These are phyloP conservation scores for Ectropis grisescens DNA, from an alignment of 1,140 invertebrate species.

Conservation along the genomic window DNA sequence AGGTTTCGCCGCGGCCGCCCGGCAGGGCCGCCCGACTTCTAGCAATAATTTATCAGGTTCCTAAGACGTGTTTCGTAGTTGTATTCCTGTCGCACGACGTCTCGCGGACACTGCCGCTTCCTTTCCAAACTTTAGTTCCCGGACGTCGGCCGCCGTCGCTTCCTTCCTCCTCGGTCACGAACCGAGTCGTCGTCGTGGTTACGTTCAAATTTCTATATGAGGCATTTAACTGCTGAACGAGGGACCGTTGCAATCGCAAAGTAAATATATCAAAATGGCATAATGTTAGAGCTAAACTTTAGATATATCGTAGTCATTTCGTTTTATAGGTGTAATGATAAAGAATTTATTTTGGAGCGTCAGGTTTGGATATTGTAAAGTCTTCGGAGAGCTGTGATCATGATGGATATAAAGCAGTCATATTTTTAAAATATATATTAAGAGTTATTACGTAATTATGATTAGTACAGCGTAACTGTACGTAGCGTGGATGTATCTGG, in stretches of 20 bases:
- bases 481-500: too few relatives aligned
- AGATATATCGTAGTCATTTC: conserved; percentile 68
- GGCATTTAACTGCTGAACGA: conserved; percentile 65
- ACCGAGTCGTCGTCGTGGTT: conserved; percentile 50
- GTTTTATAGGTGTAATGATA: conserved; percentile 63
- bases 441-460: conserved; percentile 58
- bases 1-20: conserved; percentile 63
- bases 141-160: conserved; percentile 47
- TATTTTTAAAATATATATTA: conserved; percentile 66
- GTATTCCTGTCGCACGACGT: conserved; percentile 66
- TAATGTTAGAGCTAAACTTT: conserved; percentile 65
- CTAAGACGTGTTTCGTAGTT: conserved; percentile 68
- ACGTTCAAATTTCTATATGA: conserved; percentile 59
- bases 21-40: conserved; percentile 56
- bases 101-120: conserved; percentile 66
- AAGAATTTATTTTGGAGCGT: conserved; percentile 67
- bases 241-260: conserved; percentile 69
- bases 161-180: conserved; percentile 38
- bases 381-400: conserved; percentile 67
- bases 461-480: conserved; percentile 23
- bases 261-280: conserved; percentile 68
- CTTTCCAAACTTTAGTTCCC: conserved; percentile 49
- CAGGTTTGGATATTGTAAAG: conserved; percentile 59
- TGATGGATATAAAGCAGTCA: conserved; percentile 67
- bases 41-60: conserved; percentile 70